Base-by-base conservation (phyloP, 1,140 invertebrate species). In the Goniozus legneri region DNA sequence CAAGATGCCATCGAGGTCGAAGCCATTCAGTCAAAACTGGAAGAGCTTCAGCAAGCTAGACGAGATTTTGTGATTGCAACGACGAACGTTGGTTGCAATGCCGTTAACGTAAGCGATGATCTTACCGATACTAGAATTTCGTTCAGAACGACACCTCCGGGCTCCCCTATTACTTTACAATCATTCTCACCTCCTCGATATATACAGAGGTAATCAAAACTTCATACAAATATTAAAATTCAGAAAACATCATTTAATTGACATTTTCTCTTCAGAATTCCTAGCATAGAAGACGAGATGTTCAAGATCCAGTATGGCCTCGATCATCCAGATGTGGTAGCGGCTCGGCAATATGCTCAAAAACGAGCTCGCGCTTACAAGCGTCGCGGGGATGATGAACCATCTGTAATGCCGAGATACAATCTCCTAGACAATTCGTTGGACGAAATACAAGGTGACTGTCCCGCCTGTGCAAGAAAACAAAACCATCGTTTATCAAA, bases 31-130 rank as follows among this genome's bases (percentile, higher is more conserved):
- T 30, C 19, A 0, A 66, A 53, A 16, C 20, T 70, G 4, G 44
- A 57, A 12, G 60, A 65, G 6, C 49, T 70, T 8, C 67, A 70
- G 12, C 41, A 63, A 8, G 65, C 67, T 3, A 61, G 67, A 19
- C 53, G 67, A 19, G 67, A 67, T 2, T 66, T 70, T 30, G 59
- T 70, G 3, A 52, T 70, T 18, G 41, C 65, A 0, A 57, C 64
- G 3, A 64, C 67, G 3, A 60, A 60, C 32, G 57, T 70, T 15
- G 57, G 62, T 24, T 44, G 50, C 8, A 61, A 66, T 8, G 55
- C 54, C 3, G 36, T 65, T 8, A 44, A 42, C 20, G 35, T 66
- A 3, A 12, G 13, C 27, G 13, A 30, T 27, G 24, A 27, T n/a
- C 7, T 13, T 0, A n/a, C 18, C 30, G 10, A 33, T 15, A 8